Base-by-base conservation (phyloP, 37 sponge, comb jelly and placozoan species). In the Crambe crambe region DNA sequence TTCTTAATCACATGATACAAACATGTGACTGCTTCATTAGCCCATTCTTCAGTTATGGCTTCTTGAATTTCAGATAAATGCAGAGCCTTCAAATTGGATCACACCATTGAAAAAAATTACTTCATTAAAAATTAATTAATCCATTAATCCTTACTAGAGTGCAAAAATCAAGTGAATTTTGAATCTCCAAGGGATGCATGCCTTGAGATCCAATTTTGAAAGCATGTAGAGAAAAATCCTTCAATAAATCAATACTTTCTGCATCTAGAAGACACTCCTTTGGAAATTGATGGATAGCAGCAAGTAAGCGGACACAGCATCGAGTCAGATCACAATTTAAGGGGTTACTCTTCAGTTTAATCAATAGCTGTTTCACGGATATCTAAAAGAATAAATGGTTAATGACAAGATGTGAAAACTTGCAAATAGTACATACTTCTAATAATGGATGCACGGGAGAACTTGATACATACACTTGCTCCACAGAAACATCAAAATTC, bases 161-260 rank as follows among this genome's bases (percentile, higher is more conserved):
- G 22, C 81, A 81, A 44, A 60, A 80, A 72, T 87, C 88, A 29
- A 87, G 21, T 0, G 82, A 58, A 8, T 27, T 37, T 37, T 71
- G 58, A 34, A 81, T 58, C 2, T 32, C 39, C 56, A 86, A 25
- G 25, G 58, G 54, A 36, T 58, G 37, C 32, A 25, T 78, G 0
- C 42, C 38, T 4, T 29, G 8, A 35, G 36, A 27, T 27, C 42
- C 51, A 23, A 41, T 35, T 25, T n/a, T 37, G 34, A 64, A 39
- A 37, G 40, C 23, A 23, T 27, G 36, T 23, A 29, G 15, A 68
- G 17, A 39, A 30, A 56, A 9, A 21, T 58, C 58, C 22, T 10
- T 35, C 37, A 87, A 10, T 3, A 70, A 35, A 10, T n/a, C 2
- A 35, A 70, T 25, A 25, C 39, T 41, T 25, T 67, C 77, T 27